Conservation (phyloP, 2,113 vertebrate species). For the Balaeniceps rex region DNA sequence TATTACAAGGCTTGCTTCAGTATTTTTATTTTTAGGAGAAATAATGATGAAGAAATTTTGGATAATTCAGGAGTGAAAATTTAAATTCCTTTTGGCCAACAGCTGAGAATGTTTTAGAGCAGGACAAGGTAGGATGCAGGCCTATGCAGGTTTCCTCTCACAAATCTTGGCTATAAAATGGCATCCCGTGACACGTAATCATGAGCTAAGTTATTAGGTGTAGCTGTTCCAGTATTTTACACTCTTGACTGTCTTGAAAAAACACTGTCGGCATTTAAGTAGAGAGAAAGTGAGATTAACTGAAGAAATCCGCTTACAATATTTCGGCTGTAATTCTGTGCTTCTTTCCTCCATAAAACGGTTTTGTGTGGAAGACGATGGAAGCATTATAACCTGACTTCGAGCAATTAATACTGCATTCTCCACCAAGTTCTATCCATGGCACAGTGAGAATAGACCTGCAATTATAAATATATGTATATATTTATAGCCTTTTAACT, state of each 20-base stretch:
- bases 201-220: not conserved
- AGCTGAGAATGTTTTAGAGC: not conserved
- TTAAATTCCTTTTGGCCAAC: not conserved
- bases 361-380: constrained; percentile 97
- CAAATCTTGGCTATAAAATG: not conserved
- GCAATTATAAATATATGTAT: not conserved
- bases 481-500: not conserved
- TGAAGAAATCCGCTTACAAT: constrained; percentile 80
- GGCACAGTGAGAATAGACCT: constrained; percentile 99
- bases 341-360: constrained; percentile 98
- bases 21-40: not conserved
- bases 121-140: not conserved
- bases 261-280: not conserved
- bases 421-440: constrained; percentile 98
- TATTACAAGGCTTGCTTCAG: not conserved
- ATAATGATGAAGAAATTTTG: not conserved
- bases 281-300: not conserved
- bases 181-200: not conserved
- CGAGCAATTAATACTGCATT: constrained; percentile 95
- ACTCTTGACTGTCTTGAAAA: not conserved
- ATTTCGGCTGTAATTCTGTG: constrained; percentile 98
- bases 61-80: not conserved
- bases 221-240: not conserved
- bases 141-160: not conserved
- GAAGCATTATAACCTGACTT: constrained; percentile 95